Conservation (phyloP, 2,113 vertebrate species). For the Oncorhynchus nerka region DNA sequence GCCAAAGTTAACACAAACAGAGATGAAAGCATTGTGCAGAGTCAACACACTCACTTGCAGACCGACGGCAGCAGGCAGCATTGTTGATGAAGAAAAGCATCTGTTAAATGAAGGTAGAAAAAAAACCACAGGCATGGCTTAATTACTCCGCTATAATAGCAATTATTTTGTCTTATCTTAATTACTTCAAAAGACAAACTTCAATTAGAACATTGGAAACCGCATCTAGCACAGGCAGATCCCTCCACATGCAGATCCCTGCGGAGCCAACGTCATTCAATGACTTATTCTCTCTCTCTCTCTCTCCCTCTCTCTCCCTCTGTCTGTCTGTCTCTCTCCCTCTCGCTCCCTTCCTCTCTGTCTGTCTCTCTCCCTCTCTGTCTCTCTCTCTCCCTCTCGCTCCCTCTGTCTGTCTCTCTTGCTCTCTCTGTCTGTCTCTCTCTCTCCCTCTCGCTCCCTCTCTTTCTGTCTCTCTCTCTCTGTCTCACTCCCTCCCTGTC, state of each 20-base stretch:
- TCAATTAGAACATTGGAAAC: slow-evolving; percentile 72
- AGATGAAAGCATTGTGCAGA: slow-evolving; percentile 59
- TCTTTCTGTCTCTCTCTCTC: no score
- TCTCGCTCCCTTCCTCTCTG: no score
- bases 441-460: no score
- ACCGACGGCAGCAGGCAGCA: slow-evolving; percentile 37
- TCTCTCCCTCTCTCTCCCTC: no score
- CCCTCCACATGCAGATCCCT: slow-evolving; percentile 32
- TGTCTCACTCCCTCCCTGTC: no score
- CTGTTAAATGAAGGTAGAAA: slow-evolving; percentile 48
- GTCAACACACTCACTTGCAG: slow-evolving; percentile 39
- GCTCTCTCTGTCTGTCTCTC: no score
- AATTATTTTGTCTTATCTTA: slow-evolving; percentile 81
- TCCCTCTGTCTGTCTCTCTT: rapidly evolving
- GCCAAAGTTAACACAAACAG: slow-evolving; percentile 32
- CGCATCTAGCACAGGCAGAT: slow-evolving; percentile 59
- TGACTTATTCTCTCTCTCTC: no score
- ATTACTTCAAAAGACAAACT: slow-evolving; percentile 79
- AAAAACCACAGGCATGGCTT: slow-evolving; percentile 57
- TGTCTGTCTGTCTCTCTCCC: no score
- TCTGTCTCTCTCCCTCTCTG: no score
- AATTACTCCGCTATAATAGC: slow-evolving; percentile 77
- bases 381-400: no score
- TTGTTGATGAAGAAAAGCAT: slow-evolving; percentile 69
- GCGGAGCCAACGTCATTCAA: no score